A percentile compares a stretch with the other conserved stretches of the same genome.
Conservation (phyloP, 2,888 invertebrate genomes). For the Busseola fusca region DNA sequence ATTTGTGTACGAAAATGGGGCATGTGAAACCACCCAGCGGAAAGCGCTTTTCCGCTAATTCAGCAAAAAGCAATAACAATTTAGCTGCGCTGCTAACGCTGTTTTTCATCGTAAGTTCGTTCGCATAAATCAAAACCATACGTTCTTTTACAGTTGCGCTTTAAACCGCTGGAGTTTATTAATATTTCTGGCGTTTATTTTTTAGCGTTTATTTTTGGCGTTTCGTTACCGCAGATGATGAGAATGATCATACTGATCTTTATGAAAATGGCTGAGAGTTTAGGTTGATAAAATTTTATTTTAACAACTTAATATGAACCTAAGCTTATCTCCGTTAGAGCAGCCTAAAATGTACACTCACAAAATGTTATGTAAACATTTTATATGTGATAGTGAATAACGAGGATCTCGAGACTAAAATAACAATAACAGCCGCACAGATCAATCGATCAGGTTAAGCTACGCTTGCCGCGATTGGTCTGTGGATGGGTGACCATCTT, state of each 20-base stretch:
- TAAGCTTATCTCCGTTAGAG: background rate
- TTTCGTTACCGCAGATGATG: background rate
- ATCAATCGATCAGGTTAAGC: too few species aligned
- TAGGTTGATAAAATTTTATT: background rate
- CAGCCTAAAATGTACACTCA: background rate
- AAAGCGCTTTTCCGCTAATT: constrained; percentile 64
- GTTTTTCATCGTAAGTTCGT: constrained; percentile 58
- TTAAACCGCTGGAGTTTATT: constrained; percentile 39
- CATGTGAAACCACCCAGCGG: constrained; percentile 48
- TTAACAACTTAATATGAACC: background rate
- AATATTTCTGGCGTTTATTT: constrained; percentile 21
- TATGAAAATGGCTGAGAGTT: background rate
- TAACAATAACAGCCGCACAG: too few species aligned
- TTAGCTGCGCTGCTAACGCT: constrained; percentile 56
- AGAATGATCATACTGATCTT: constrained; percentile 17
- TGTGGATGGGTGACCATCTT: too few species aligned
- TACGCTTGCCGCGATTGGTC: too few species aligned
- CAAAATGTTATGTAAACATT: background rate
- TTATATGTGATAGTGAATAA: background rate
- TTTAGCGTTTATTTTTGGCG: background rate
- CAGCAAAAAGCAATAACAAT: constrained; percentile 68
- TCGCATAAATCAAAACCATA: constrained; percentile 59
- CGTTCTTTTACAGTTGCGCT: constrained; percentile 47
- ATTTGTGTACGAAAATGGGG: constrained; percentile 52
- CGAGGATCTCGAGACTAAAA: background rate